A percentile compares a stretch with the other conserved stretches of the same genome.
Conservation (phyloP, 2,888 invertebrate genomes). For the Thera britannica region DNA sequence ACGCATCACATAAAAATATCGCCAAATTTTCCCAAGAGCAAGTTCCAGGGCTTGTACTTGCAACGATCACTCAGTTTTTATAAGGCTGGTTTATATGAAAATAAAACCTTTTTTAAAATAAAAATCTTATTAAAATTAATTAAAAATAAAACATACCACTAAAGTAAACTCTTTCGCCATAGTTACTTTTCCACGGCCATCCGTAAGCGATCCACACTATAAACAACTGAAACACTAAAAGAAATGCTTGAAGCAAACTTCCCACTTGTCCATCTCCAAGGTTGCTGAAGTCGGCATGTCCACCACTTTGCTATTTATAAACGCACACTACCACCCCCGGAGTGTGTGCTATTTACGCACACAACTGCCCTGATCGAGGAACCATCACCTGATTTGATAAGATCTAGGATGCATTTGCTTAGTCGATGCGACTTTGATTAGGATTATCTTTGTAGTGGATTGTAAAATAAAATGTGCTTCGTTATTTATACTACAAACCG, state of each 20-base stretch:
- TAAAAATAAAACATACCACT: constrained; percentile 55
- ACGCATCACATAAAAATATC: no score
- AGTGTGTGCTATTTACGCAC: constrained; percentile 33
- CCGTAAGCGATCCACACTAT: constrained; percentile 22
- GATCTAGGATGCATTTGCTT: constrained; percentile 39
- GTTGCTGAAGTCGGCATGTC: constrained; percentile 72
- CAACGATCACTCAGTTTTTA: not conserved
- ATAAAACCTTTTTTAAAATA: no score
- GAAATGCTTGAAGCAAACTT: constrained; percentile 41
- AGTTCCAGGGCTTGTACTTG: not conserved
- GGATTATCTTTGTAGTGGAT: constrained; percentile 2
- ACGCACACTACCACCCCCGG: constrained; percentile 67
- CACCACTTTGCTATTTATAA: constrained; percentile 79
- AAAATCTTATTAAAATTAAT: not conserved
- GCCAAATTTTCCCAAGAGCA: no score
- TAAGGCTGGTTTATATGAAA: not conserved
- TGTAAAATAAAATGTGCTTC: no score
- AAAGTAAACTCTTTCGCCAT: constrained; percentile 67
- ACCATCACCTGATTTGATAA: constrained; percentile 18
- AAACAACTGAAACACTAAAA: constrained; percentile 48
- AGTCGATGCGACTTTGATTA: constrained; percentile 21
- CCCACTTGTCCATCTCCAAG: constrained; percentile 76
- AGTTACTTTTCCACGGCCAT: constrained; percentile 49
- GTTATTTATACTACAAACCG: no score
- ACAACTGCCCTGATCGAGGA: constrained; percentile 16